These are phyloP conservation scores for Lamprotornis superbus DNA, from an alignment of 2,113 vertebrate species.

Conservation along the genomic window DNA sequence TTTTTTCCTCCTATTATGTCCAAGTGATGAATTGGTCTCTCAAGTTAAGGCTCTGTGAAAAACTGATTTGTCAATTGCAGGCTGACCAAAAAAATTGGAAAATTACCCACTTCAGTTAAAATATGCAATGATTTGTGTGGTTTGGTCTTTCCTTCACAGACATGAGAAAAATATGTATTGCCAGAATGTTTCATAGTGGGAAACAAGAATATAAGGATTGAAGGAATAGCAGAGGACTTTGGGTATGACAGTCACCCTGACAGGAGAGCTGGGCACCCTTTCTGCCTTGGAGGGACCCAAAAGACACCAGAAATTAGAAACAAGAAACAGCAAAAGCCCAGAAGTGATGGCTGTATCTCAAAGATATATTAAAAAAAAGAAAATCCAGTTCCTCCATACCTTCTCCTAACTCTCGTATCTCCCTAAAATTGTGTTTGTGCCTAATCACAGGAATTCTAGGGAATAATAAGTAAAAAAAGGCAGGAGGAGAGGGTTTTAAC, in stretches of 20 bases:
- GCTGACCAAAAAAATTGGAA: neutral
- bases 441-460: neutral
- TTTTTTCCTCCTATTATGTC: neutral
- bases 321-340: neutral
- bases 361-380: neutral
- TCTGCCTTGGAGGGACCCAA: neutral
- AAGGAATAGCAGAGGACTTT: neutral
- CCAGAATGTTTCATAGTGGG: neutral
- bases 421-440: neutral
- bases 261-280: neutral
- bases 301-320: neutral
- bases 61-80: conserved; percentile 32
- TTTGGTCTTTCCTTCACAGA: neutral
- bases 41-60: conserved; percentile 36
- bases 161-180: neutral
- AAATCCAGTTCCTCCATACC: neutral
- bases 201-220: fast-evolving
- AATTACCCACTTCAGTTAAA: conserved; percentile 25
- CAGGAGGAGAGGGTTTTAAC: neutral
- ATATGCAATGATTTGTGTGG: neutral
- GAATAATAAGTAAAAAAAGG: neutral
- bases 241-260: no score
- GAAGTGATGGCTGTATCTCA: no score
- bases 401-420: neutral
- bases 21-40: conserved; percentile 51